Base-by-base conservation (phyloP, 2,113 vertebrate species). In the Peucedramus taeniatus region DNA sequence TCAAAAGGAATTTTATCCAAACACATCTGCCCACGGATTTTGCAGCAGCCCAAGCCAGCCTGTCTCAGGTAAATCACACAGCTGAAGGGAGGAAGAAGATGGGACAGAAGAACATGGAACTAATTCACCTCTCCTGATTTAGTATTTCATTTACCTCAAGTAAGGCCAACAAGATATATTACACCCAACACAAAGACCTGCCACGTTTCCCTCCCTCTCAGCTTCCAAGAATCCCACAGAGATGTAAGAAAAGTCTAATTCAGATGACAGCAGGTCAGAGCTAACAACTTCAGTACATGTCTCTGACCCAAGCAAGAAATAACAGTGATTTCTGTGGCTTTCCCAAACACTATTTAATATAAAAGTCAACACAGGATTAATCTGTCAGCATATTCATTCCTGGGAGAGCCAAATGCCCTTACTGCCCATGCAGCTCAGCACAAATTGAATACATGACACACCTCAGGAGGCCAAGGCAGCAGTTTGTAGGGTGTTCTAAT, bases 171-270 rank as follows among this genome's bases (percentile, higher is more conserved):
- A 50, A 84, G 60, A 61, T 28, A 13, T 0, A 44, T 23, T 11
- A 30, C 22, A 84, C 5, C 7, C 16, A 56, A 39, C 7, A 60
- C 5, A 7, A 84, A n/a, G 17, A 84, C 16, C 15, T 56, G 33
- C n/a, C 24, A 11, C 14, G 28, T 44, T 68, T 14, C 24, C 40
- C 37, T 82, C 31, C 15, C 13, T 57, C 13, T 59, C 54, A 59
- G 54, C 35, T 63, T 60, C 80, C 61, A 27, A 35, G 33, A 78
- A 83, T 44, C 23, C 45, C 42, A 13, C 3, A 19, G 31, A 56
- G 35, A 28, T 13, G 4, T 0, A n/a, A 3, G 1, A 30, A 39
- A 81, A 74, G 22, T 17, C 33, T 53, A 54, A 53, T 22, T 27
- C 30, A n/a, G 37, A 78, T 37, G 37, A 49, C 24, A 69, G 78